Evolutionary conservation across 2,888 invertebrate genomes (phyloP).

Genomic region (Phragmatobia fuliginosa): DNA sequence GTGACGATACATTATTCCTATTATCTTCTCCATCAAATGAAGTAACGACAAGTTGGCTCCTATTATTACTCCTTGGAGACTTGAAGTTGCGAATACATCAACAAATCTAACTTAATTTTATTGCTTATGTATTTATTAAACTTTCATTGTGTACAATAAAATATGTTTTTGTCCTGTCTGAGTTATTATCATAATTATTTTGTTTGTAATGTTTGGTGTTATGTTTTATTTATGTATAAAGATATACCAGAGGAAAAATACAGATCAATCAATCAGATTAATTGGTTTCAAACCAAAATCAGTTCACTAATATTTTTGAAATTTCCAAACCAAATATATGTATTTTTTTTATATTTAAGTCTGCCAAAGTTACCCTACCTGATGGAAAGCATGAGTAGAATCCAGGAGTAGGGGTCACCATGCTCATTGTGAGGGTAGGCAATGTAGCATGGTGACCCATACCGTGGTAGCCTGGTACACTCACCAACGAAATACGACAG

Average conservation of each 20-base stretch:
- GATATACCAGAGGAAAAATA: not conserved
- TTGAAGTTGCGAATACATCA: constrained; percentile 1
- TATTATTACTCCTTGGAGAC: not conserved
- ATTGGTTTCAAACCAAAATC: too few relatives aligned
- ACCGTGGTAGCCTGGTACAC: too few relatives aligned
- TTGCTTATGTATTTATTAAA: constrained; percentile 25
- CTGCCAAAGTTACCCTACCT: too few relatives aligned
- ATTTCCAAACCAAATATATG: too few relatives aligned
- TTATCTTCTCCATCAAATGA: not conserved
- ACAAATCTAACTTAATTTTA: constrained; percentile 14
- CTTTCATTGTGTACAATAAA: constrained; percentile 35
- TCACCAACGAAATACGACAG: too few relatives aligned
- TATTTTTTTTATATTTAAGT: too few relatives aligned
- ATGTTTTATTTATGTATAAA: not conserved
- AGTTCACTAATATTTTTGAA: too few relatives aligned
- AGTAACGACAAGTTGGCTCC: not conserved
- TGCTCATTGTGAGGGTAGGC: too few relatives aligned
- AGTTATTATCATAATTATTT: constrained; percentile 26
- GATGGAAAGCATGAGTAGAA: too few relatives aligned
- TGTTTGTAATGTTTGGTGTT: constrained; percentile 11
- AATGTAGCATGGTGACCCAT: too few relatives aligned
- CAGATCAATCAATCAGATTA: too few relatives aligned
- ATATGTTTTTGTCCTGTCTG: constrained; percentile 30
- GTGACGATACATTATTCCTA: not conserved
- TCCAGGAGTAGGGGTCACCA: too few relatives aligned